These are phyloP conservation scores for Platyscelio sp. DNA, from an alignment of 2,888 invertebrate species.

Conservation along the genomic window DNA sequence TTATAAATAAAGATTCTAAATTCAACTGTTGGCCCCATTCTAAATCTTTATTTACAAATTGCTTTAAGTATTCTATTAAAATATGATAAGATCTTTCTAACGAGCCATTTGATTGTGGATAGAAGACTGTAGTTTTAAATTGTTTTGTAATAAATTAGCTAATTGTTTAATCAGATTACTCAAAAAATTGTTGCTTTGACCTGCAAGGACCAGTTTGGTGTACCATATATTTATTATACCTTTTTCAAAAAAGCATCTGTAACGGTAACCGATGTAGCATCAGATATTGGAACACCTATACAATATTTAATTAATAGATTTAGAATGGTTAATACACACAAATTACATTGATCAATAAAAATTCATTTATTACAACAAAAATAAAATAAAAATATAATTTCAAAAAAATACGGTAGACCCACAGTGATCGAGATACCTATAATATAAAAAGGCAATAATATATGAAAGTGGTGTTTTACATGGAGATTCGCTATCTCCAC, in stretches of 20 bases:
- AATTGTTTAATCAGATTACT: neutral
- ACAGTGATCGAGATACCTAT: too few species aligned
- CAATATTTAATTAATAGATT: conserved; percentile 21
- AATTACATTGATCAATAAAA: too few species aligned
- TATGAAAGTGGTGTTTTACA: too few species aligned
- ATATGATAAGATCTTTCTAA: conserved; percentile 6
- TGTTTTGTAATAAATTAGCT: conserved; percentile 15
- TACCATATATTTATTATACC: neutral
- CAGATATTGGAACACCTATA: neutral
- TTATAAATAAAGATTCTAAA: neutral
- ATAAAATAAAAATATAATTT: too few species aligned
- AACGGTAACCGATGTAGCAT: neutral
- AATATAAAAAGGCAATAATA: too few species aligned
- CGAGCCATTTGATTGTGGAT: conserved; percentile 17
- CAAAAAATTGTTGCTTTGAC: conserved; percentile 47
- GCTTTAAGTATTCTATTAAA: neutral
- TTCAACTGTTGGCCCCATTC: conserved; percentile 20
- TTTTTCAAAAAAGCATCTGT: neutral
- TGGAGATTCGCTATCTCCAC: too few species aligned
- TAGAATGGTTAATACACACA: conserved; percentile 65
- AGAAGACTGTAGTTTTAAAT: conserved; percentile 20
- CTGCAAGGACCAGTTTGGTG: neutral
- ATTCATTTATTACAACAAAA: too few species aligned
- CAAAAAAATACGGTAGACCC: too few species aligned
- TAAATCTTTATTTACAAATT: neutral